Conservation (phyloP, 2,888 invertebrate genomes). For the Idaea straminata region DNA sequence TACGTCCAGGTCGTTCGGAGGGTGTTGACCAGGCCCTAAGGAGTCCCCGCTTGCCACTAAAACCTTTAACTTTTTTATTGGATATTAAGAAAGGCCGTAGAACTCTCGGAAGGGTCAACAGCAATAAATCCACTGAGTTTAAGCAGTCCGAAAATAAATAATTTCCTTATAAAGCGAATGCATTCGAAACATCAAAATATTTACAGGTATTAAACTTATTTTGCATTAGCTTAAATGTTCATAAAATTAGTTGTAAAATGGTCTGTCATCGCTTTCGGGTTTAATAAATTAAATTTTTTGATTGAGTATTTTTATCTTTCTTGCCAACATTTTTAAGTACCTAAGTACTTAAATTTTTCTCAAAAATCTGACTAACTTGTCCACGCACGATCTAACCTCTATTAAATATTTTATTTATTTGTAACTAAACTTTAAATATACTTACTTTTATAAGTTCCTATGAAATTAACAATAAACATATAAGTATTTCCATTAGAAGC, state of each 20-base stretch:
- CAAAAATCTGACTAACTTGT: too few species aligned
- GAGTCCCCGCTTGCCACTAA: not conserved
- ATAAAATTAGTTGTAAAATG: not conserved
- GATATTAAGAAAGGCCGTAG: constrained; percentile 15
- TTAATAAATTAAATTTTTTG: not conserved
- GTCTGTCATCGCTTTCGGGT: not conserved
- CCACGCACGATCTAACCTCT: not conserved
- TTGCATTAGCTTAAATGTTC: not conserved
- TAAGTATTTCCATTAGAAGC: constrained; percentile 15
- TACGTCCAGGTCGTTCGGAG: constrained; percentile 14
- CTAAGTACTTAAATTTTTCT: not conserved
- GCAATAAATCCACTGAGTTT: constrained; percentile 3
- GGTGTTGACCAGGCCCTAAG: constrained; percentile 20
- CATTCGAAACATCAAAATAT: constrained; percentile 1
- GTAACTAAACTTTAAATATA: not conserved
- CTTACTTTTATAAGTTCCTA: not conserved
- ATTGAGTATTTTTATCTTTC: too few species aligned
- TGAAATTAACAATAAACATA: constrained; percentile 4
- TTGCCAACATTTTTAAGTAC: not conserved
- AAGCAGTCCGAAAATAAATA: constrained; percentile 3
- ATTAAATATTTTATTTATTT: not conserved
- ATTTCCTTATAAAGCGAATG: not conserved
- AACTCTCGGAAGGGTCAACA: constrained; percentile 13
- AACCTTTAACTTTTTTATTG: constrained; percentile 5
- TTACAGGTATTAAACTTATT: not conserved